These are phyloP conservation scores for Cecidostiba fungosa DNA, from an alignment of 2,888 invertebrate genomes.

Conservation along the genomic window DNA sequence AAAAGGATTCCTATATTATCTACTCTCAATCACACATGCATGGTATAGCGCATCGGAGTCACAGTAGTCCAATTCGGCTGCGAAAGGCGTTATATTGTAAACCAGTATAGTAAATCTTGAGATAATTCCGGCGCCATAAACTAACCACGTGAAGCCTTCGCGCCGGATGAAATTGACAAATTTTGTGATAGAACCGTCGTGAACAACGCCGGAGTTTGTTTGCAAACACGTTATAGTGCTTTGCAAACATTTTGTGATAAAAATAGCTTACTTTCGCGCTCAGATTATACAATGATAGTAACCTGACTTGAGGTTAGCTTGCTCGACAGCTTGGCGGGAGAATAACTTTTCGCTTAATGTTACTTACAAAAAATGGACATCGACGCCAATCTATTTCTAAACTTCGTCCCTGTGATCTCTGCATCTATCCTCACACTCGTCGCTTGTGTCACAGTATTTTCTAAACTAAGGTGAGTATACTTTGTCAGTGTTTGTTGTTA, in stretches of 20 bases:
- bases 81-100: too few species aligned
- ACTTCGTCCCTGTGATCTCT: constrained; percentile 70
- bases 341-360: constrained; percentile 52
- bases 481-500: background rate
- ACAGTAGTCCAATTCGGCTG: too few species aligned
- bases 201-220: constrained; percentile 19
- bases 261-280: background rate
- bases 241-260: background rate
- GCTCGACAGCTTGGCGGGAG: constrained; percentile 69
- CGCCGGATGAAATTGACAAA: constrained; percentile 14
- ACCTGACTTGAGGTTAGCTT: constrained; percentile 47
- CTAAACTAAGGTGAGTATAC: constrained; percentile 68
- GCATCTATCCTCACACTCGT: constrained; percentile 68
- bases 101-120: too few species aligned
- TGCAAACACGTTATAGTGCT: background rate
- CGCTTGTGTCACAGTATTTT: constrained; percentile 70
- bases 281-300: constrained; percentile 8
- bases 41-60: too few species aligned
- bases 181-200: constrained; percentile 37
- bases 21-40: too few species aligned
- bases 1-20: too few species aligned
- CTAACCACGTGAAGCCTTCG: constrained; percentile 48
- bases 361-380: constrained; percentile 70
- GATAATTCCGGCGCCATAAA: constrained; percentile 16
- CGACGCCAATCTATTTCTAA: constrained; percentile 69